These are phyloP conservation scores for Holcopasites calliopsidis DNA, from an alignment of 1,140 invertebrate species.

Conservation along the genomic window DNA sequence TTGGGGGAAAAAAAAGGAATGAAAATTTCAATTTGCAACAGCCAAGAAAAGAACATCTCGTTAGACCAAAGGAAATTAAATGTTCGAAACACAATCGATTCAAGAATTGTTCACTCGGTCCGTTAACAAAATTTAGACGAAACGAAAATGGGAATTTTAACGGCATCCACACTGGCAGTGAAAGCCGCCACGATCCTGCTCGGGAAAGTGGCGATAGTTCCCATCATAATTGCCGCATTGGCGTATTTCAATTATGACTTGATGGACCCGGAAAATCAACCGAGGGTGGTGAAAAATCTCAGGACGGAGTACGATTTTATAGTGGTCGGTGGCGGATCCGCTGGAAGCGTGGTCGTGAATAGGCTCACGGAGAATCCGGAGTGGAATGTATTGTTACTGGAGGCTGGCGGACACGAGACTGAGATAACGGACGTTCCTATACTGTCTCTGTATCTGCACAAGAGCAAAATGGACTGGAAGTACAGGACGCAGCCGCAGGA, in stretches of 20 bases:
- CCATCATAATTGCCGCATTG: conserved; percentile 87
- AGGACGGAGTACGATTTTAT: conserved; percentile 89
- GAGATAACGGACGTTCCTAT: conserved; percentile 91
- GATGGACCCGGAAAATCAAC: conserved; percentile 91
- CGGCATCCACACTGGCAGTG: conserved; percentile 78
- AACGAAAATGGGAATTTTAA: conserved; percentile 23
- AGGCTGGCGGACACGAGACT: conserved; percentile 93
- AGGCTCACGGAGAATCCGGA: conserved; percentile 88
- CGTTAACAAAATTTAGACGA: neutral
- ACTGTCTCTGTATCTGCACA: conserved; percentile 91
- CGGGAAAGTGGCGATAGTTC: conserved; percentile 88
- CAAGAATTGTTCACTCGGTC: too few relatives aligned
- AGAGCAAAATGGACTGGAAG: conserved; percentile 95
- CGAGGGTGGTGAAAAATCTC: conserved; percentile 83
- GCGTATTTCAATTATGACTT: conserved; percentile 93
- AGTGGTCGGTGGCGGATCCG: conserved; percentile 90
- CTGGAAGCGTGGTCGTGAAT: conserved; percentile 92
- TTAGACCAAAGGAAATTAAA: too few relatives aligned
- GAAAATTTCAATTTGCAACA: too few relatives aligned
- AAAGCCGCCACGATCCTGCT: conserved; percentile 85
- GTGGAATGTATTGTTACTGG: conserved; percentile 90
- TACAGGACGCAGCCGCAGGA: conserved; percentile 93
- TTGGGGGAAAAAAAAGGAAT: too few relatives aligned
- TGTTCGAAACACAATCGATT: too few relatives aligned
- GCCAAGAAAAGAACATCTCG: too few relatives aligned